Conservation (phyloP, 2,113 vertebrate genomes). For the Climacteris rufus region DNA sequence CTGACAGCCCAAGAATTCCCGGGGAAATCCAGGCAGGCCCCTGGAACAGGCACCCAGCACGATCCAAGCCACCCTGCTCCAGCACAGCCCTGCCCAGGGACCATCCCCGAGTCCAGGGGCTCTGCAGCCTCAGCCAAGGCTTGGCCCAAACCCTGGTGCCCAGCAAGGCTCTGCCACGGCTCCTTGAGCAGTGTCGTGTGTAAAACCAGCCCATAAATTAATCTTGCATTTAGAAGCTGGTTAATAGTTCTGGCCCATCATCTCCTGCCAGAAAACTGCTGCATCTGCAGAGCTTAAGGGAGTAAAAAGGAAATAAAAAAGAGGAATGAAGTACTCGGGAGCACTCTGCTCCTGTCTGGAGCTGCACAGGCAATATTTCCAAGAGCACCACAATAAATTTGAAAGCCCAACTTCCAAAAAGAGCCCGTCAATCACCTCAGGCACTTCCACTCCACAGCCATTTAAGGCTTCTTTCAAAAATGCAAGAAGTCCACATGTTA, state of each 20-base stretch:
- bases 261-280: constrained; percentile 41
- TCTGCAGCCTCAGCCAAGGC: not conserved
- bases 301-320: not conserved
- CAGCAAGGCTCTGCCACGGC: not conserved
- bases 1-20: not conserved
- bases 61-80: accelerated
- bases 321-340: not conserved
- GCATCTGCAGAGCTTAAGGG: constrained; percentile 24
- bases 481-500: not conserved
- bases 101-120: not conserved
- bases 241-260: not conserved
- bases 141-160: not conserved
- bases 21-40: not conserved
- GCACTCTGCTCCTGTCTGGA: not conserved
- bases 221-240: not conserved
- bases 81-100: not conserved
- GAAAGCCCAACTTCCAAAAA: not conserved
- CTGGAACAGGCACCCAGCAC: not conserved
- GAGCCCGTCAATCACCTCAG: not conserved
- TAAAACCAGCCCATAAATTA: not conserved
- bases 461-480: not conserved
- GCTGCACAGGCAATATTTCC: constrained; percentile 7
- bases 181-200: not conserved
- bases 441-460: not conserved
- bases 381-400: not conserved